Percentiles rank a stretch among this genome's conserved stretches.
Evolutionary conservation across 2,888 invertebrate genomes (phyloP).

Genomic region (Hesperia comma): DNA sequence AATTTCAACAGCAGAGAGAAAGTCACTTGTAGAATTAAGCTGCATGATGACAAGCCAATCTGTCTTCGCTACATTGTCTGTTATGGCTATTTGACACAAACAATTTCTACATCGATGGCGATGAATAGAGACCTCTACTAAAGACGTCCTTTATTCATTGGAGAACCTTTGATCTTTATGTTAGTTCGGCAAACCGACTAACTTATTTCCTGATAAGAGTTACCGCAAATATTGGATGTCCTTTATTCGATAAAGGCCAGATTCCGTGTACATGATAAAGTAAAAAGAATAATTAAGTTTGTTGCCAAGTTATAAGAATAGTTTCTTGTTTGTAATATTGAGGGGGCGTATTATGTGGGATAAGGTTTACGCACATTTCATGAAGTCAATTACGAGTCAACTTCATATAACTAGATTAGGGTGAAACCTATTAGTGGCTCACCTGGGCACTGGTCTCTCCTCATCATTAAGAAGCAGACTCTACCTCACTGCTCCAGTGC

Average conservation of each 20-base stretch:
- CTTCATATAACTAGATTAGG: too few relatives aligned
- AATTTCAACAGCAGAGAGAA: too few relatives aligned
- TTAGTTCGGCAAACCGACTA: slow-evolving; percentile 5
- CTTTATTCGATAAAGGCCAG: slow-evolving; percentile 1
- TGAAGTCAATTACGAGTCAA: too few relatives aligned
- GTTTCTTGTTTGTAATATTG: too few relatives aligned
- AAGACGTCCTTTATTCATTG: background rate
- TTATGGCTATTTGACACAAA: background rate
- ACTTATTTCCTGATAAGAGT: slow-evolving; percentile 3
- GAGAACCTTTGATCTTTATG: slow-evolving; percentile 3
- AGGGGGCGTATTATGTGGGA: too few relatives aligned
- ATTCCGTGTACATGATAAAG: background rate
- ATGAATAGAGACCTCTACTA: background rate
- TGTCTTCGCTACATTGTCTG: background rate
- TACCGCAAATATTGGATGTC: background rate
- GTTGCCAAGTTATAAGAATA: background rate
- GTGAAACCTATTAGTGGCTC: too few relatives aligned
- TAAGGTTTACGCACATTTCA: too few relatives aligned
- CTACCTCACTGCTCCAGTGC: too few relatives aligned
- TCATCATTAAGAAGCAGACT: too few relatives aligned
- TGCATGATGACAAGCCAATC: background rate
- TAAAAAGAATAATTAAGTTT: background rate
- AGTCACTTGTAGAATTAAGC: background rate
- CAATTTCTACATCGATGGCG: background rate
- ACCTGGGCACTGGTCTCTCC: too few relatives aligned